Evolutionary conservation across 1,140 invertebrate species (phyloP).

Genomic region (Ditylenchus dipsaci): DNA sequence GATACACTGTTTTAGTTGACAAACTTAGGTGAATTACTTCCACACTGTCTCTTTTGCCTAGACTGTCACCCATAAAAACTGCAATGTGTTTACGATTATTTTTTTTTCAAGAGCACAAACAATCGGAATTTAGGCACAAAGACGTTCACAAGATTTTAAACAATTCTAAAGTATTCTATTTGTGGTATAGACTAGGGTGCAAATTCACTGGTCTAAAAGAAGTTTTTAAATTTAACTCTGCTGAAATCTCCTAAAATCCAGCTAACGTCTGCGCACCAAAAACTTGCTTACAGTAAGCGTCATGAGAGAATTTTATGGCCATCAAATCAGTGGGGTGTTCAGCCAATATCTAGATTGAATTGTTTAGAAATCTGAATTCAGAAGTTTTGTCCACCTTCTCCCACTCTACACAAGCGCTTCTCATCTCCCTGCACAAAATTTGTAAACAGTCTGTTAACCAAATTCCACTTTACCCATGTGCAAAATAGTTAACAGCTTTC

Average conservation of each 20-base stretch:
- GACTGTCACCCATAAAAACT: conserved; percentile 61
- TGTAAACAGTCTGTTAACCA: too few species aligned
- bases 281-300: conserved; percentile 56
- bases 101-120: too few species aligned
- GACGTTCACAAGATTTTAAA: too few species aligned
- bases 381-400: conserved; percentile 52
- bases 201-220: too few species aligned
- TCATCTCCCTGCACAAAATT: conserved; percentile 46
- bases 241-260: too few species aligned
- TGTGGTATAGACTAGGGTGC: too few species aligned
- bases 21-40: conserved; percentile 59
- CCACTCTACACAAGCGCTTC: conserved; percentile 59
- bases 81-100: too few species aligned
- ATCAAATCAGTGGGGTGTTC: conserved; percentile 63
- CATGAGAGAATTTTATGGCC: conserved; percentile 64
- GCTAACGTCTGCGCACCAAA: too few species aligned
- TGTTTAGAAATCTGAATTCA: too few species aligned
- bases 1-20: conserved; percentile 52
- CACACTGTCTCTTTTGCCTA: conserved; percentile 62
- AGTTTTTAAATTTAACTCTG: too few species aligned
- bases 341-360: conserved; percentile 56
- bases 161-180: too few species aligned
- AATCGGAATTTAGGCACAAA: too few species aligned
- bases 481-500: conserved; percentile 61
- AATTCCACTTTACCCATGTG: conserved; percentile 57